These are phyloP conservation scores for Dexiosoma caninum DNA, from an alignment of 2,888 invertebrate species.

Conservation along the genomic window DNA sequence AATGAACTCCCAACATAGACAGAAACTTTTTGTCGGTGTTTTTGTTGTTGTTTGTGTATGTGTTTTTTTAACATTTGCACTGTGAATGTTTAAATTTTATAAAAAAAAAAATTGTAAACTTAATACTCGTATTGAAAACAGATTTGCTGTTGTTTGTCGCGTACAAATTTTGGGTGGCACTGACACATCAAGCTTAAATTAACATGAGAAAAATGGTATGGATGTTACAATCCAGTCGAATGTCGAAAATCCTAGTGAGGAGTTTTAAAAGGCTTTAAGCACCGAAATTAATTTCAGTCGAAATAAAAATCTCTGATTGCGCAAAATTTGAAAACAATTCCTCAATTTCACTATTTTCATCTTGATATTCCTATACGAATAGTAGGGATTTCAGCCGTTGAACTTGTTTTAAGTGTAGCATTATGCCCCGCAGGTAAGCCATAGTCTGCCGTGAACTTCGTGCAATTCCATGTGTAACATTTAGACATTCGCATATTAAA, in stretches of 20 bases:
- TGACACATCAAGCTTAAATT: constrained; percentile 11
- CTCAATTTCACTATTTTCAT: too few species aligned
- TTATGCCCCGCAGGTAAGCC: neutral
- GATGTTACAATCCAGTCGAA: neutral
- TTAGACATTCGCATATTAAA: constrained; percentile 8
- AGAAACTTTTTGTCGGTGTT: neutral
- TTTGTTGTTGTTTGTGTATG: neutral
- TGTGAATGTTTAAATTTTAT: constrained; percentile 21
- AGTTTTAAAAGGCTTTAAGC: too few species aligned
- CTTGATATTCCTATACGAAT: too few species aligned
- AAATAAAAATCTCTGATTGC: too few species aligned
- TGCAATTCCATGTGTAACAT: constrained; percentile 3
- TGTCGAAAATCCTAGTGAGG: neutral
- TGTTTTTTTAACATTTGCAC: too few species aligned
- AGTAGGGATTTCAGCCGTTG: neutral
- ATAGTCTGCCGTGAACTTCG: neutral
- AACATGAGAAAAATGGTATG: neutral
- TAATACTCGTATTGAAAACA: neutral
- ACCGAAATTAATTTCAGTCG: too few species aligned
- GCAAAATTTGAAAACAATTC: too few species aligned
- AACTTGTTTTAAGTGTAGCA: neutral
- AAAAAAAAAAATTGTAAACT: constrained; percentile 17
- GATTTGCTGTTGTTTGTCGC: neutral
- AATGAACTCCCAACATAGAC: neutral
- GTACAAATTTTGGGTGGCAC: constrained; percentile 40